A percentile compares a stretch with the other conserved stretches of the same genome.
Conservation (phyloP, 2,797 vertebrate species). For the Chloroceryle amazona region DNA sequence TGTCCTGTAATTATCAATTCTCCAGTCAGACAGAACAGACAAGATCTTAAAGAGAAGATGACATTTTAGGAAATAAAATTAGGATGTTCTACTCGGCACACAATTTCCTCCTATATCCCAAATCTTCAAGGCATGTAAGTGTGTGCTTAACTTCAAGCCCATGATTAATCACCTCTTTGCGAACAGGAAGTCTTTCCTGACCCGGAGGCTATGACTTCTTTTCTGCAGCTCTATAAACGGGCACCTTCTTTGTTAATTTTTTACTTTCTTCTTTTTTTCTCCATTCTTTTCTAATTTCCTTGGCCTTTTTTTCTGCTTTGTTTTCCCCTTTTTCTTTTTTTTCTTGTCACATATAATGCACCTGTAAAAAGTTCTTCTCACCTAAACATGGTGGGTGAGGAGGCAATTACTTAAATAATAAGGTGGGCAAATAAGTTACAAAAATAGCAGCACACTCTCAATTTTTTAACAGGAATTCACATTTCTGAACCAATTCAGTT, state of each 20-base stretch:
- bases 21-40: neutral
- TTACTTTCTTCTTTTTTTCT: neutral
- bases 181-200: neutral
- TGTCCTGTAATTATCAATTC: slow-evolving; percentile 5
- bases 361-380: slow-evolving; percentile 7
- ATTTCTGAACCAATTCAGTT: slow-evolving; percentile 19
- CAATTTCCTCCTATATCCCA: neutral
- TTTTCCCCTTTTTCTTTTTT: neutral
- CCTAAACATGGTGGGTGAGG: neutral
- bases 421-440: neutral
- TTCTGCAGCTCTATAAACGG: neutral
- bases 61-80: neutral
- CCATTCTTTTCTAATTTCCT: neutral
- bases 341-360: neutral
- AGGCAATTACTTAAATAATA: slow-evolving; percentile 30
- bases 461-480: neutral
- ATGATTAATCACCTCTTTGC: neutral
- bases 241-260: neutral
- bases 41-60: neutral
- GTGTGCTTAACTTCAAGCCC: neutral
- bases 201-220: neutral
- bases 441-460: slow-evolving; percentile 25
- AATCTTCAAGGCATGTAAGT: neutral
- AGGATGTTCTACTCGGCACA: neutral
- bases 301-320: neutral